Base-by-base conservation (phyloP, 2,888 invertebrate species). In the Megaustenia siamemsis region DNA sequence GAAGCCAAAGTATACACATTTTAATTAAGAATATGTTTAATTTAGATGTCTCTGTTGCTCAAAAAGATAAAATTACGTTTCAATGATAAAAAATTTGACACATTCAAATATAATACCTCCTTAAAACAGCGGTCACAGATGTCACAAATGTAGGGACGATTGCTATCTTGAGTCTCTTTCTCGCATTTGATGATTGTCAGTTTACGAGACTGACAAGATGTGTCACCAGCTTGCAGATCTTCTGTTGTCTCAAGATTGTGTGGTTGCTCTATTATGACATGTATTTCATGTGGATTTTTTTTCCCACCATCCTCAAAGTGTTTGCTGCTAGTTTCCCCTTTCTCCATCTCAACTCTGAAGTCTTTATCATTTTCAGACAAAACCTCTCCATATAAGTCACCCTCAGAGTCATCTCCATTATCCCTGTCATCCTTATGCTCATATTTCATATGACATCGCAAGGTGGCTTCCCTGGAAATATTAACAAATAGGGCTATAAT, bases 401-500 rank as follows among this genome's bases (percentile, higher is more conserved):
- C 89, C 15, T 88, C 88, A 18, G 88, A 89, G 21, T 87, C 88
- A 3, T 85, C 86, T 43, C 86, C 86, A 18, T 86, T 88, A 32
- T 87, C 88, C 24, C 82, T 76, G n/a, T 88, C 87, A 32, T 83
- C 86, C 32, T 88, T 89, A 84, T 92, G 92, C 43, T 92, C 92
- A 86, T 90, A 91, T 79, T 91, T 88, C 53, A 90, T 86, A 82
- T 93, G 93, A 82, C 92, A 90, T 43, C 89, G 88, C 32, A 93
- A 86, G n/a, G 91, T 90, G 24, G 93, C 92, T 84, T 91, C 92
- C 73, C 93, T 92, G 77, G 38, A 83, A 82, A 69, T 45, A 40
- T 38, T 63, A 32, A 63, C 28, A 63, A 28, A 8, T 15, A 32
- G 28, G 28, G 63, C 32, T 63, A 63, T 6, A 63, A 40, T 40